These are phyloP conservation scores for Cotesia vestalis DNA, from an alignment of 1,140 invertebrate genomes.

Conservation along the genomic window DNA sequence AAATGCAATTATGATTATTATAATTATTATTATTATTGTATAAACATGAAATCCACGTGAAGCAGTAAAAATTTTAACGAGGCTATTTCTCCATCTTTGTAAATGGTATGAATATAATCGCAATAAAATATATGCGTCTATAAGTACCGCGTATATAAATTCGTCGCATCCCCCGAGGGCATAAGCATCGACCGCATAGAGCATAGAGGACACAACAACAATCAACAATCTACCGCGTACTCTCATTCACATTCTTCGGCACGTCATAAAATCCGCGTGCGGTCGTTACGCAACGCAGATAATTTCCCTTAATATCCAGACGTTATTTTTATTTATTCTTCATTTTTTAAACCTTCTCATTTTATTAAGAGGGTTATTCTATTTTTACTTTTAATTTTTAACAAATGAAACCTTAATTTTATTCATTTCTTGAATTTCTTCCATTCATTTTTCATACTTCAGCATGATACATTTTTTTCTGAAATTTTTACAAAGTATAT, in stretches of 20 bases:
- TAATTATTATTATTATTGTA: too few relatives aligned
- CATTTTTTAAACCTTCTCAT: constrained; percentile 30
- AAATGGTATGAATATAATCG: constrained; percentile 60
- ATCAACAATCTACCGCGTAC: not conserved
- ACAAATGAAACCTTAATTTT: too few relatives aligned
- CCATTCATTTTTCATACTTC: too few relatives aligned
- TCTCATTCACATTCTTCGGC: constrained; percentile 14
- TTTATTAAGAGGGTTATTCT: too few relatives aligned
- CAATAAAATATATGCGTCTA: constrained; percentile 57
- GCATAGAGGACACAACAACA: not conserved
- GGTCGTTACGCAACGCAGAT: constrained; percentile 45
- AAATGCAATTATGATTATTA: too few relatives aligned
- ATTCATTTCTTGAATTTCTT: too few relatives aligned
- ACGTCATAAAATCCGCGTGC: constrained; percentile 39
- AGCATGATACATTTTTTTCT: too few relatives aligned
- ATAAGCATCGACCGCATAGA: not conserved
- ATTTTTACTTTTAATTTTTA: too few relatives aligned
- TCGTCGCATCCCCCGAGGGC: constrained; percentile 21
- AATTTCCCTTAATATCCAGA: constrained; percentile 50
- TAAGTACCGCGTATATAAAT: constrained; percentile 45
- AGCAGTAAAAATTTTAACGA: constrained; percentile 64
- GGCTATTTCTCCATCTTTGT: constrained; percentile 60
- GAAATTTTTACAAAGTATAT: too few relatives aligned
- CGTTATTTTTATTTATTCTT: constrained; percentile 46
- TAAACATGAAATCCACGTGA: constrained; percentile 45